Evolutionary conservation across 1,140 invertebrate genomes (phyloP), one percentile per base, ranked within the genome.

Genomic region (Grapholita molesta): DNA sequence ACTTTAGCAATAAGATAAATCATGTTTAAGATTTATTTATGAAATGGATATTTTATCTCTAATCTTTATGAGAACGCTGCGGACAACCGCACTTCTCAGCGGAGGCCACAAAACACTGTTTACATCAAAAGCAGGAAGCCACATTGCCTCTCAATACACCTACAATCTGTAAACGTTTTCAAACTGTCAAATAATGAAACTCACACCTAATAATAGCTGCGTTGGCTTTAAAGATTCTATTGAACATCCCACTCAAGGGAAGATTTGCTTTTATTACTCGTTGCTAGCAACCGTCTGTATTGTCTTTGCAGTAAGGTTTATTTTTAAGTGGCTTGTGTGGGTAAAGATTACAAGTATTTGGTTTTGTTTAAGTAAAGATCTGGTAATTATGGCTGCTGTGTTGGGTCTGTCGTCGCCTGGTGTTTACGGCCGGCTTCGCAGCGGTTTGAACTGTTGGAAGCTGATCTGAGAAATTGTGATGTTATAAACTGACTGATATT

Each of bases 161-260:
- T 85, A 86, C 75, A 78, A 85, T 86, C 84, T 86, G 88, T 88
- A 89, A 91, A 91, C 89, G 89, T 91, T 89, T 91, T 91, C 89
- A 91, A 91, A 84, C 87, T 91, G 89, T 89, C 89, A 91, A 89
- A 91, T 89, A 88, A 89, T 89, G 83, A 83, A 79, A 76, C 79
- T 89, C 89, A 84, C 89, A 91, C 87, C 86, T 83, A 88, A 91
- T 89, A 91, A 89, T 91, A 89, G 84, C 84, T 82, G 80, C 79
- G 84, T 87, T 82, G 68, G 79, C 79, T 82, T 86, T 80, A 85
- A 86, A 89, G 85, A 88, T 84, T 81, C 82, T 84, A 84, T 86
- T 86, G 80, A 82, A 74, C 38, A 77, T 76, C 68, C 78, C 77
- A 77, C 79, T 84, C 70, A 66, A 73, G 55, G 65, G 70, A 75